Conservation (phyloP, 2,113 vertebrate species). For the Clarias magur region DNA sequence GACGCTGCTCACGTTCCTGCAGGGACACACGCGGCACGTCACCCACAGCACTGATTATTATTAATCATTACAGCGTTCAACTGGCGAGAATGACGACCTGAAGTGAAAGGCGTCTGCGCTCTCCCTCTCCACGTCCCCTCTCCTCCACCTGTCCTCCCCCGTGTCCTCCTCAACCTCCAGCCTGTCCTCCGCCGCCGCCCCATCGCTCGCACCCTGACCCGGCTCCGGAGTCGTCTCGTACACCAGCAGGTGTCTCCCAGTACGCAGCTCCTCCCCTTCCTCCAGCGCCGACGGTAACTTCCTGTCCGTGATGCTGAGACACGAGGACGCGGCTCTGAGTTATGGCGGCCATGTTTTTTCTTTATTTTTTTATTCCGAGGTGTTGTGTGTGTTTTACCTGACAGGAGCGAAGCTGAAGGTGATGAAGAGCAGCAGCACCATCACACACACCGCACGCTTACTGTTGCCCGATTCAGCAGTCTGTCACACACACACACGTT, state of each 20-base stretch:
- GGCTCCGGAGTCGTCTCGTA: conserved; percentile 56
- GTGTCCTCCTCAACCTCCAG: conserved; percentile 60
- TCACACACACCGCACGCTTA: conserved; percentile 83
- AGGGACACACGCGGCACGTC: not conserved
- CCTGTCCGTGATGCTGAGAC: conserved; percentile 78
- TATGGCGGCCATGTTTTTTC: not conserved
- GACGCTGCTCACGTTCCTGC: conserved; percentile 79
- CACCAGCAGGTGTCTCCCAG: conserved; percentile 75
- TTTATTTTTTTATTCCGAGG: not conserved
- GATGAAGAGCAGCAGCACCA: conserved; percentile 85
- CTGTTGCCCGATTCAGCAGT: conserved; percentile 70
- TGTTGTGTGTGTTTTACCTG: conserved; percentile 71
- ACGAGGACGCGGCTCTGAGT: not conserved
- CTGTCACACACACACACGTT: conserved; percentile 72
- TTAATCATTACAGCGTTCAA: no score
- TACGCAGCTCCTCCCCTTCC: conserved; percentile 59
- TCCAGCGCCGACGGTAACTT: conserved; percentile 58
- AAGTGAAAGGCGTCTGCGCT: conserved; percentile 58
- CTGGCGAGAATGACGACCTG: conserved; percentile 48
- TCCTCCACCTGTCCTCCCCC: conserved; percentile 61
- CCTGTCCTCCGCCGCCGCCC: conserved; percentile 51
- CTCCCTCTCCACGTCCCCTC: conserved; percentile 58
- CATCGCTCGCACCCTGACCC: not conserved
- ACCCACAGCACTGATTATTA: no score
- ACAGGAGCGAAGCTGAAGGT: conserved; percentile 87